These are phyloP conservation scores for Pseudoips prasinana DNA, from an alignment of 2,888 invertebrate species.

Conservation along the genomic window DNA sequence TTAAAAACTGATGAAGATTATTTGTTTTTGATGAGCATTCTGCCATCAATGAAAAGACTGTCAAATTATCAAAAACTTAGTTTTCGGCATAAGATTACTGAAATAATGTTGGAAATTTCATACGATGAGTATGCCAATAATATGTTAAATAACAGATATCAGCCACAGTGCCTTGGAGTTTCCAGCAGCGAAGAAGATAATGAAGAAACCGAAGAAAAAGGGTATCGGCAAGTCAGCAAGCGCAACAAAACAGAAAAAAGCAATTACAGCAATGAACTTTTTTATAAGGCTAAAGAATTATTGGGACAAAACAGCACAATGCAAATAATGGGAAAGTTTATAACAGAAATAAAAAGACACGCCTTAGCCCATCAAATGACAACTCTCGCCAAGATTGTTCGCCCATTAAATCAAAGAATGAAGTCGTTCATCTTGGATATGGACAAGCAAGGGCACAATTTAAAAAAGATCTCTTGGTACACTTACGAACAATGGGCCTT, in stretches of 20 bases:
- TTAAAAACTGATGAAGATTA: too few species aligned
- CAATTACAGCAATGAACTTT: not conserved
- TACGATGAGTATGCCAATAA: too few species aligned
- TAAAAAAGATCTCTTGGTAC: conserved; percentile 7
- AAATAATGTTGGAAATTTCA: too few species aligned
- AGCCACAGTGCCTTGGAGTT: too few species aligned
- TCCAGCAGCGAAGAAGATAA: too few species aligned
- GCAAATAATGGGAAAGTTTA: conserved; percentile 1
- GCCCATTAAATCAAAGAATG: conserved; percentile 2
- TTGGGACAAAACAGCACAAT: conserved; percentile 1
- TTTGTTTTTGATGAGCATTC: too few species aligned
- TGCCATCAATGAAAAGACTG: too few species aligned
- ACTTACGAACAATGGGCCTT: conserved; percentile 10
- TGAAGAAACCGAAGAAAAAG: too few species aligned
- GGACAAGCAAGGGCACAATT: conserved; percentile 1
- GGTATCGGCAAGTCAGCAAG: not conserved
- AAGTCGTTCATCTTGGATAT: conserved; percentile 3
- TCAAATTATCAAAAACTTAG: too few species aligned
- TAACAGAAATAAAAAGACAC: conserved; percentile 1
- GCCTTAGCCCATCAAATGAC: not conserved
- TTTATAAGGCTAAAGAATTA: conserved; percentile 1
- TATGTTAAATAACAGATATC: too few species aligned
- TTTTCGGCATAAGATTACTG: too few species aligned
- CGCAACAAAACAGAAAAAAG: conserved; percentile 1
- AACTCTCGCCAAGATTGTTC: not conserved